A percentile compares a stretch with the other conserved stretches of the same genome.
Conservation (phyloP, 2,888 invertebrate genomes). For the Pedicia rivosa region DNA sequence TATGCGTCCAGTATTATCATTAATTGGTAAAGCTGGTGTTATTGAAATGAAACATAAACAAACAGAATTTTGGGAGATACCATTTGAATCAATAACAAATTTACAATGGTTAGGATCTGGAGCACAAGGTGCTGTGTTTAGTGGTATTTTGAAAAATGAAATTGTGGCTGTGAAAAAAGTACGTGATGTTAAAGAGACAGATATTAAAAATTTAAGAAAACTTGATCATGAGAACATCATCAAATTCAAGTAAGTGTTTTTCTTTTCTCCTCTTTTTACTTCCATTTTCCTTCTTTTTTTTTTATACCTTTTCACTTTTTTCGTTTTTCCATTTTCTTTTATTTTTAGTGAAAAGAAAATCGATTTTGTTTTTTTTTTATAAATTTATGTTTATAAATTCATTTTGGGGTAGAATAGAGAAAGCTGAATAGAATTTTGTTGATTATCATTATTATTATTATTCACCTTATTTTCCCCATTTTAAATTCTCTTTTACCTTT, state of each 20-base stretch:
- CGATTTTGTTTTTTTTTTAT: too few species aligned
- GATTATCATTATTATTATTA: too few species aligned
- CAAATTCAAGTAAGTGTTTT: conserved; percentile 34
- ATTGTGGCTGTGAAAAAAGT: conserved; percentile 95
- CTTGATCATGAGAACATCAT: conserved; percentile 93
- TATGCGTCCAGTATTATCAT: conserved; percentile 71
- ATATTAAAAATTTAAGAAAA: conserved; percentile 80
- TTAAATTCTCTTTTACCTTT: background rate
- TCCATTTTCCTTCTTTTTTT: background rate
- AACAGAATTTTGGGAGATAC: conserved; percentile 85
- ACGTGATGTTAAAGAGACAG: conserved; percentile 77
- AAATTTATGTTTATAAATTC: too few species aligned
- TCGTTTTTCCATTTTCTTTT: background rate
- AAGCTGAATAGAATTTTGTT: too few species aligned
- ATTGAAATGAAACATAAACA: conserved; percentile 44
- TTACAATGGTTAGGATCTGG: conserved; percentile 87
- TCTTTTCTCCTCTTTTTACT: background rate
- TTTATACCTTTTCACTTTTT: background rate
- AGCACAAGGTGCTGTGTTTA: conserved; percentile 91
- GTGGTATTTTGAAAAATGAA: conserved; percentile 65
- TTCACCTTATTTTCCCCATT: background rate
- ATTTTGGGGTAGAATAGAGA: too few species aligned
- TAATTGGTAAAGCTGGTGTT: conserved; percentile 62
- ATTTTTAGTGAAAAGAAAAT: too few species aligned
- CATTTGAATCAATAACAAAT: conserved; percentile 77